phyloP scores from a whole-genome alignment of 2,888 invertebrate genomes.

The Sphaerophoria rueppellii region DNA sequence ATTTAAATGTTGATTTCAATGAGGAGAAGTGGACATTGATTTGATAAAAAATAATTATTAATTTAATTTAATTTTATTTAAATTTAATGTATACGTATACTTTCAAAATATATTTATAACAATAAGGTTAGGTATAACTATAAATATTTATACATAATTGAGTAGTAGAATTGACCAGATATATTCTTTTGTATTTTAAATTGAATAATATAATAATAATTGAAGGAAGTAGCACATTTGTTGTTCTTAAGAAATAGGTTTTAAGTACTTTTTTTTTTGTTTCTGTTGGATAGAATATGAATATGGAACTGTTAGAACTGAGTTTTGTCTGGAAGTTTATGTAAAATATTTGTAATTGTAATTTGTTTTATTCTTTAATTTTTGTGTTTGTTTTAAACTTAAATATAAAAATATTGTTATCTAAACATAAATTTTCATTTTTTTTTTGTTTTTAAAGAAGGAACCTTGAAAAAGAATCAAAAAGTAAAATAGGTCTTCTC shows the following conservation, averaged over 20 bases:
- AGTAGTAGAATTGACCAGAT: constrained; percentile 67
- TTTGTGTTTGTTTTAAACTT: background rate
- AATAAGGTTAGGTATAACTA: constrained; percentile 3
- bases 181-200: constrained; percentile 42
- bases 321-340: background rate
- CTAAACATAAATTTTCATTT: too few species aligned
- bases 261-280: constrained; percentile 2
- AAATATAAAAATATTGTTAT: too few species aligned
- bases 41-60: constrained; percentile 37
- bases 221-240: constrained; percentile 56
- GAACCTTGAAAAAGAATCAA: too few species aligned
- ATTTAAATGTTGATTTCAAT: background rate
- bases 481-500: too few species aligned
- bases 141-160: constrained; percentile 61
- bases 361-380: constrained; percentile 3
- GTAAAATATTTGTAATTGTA: background rate
- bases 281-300: constrained; percentile 24
- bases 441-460: background rate
- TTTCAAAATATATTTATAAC: constrained; percentile 38
- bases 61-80: constrained; percentile 21
- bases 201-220: constrained; percentile 54
- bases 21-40: constrained; percentile 44
- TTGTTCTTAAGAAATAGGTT: constrained; percentile 30
- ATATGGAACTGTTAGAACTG: constrained; percentile 39
- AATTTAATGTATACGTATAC: constrained; percentile 41